Conservation (phyloP, 92 coral and sea anemone species). For the Paragorgia papillata region DNA sequence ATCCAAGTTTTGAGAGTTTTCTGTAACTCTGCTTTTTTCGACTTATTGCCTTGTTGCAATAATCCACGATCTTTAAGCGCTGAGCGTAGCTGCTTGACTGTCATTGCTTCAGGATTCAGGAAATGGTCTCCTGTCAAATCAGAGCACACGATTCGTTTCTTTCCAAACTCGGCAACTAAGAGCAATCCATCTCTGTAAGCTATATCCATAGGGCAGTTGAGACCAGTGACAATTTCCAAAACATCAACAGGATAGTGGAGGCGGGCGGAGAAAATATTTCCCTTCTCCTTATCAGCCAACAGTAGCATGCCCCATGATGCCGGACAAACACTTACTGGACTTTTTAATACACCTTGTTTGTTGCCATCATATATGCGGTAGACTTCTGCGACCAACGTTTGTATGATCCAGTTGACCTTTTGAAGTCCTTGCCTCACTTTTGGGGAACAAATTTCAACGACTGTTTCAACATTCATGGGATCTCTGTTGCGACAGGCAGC, state of each 20-base stretch:
- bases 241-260: slow-evolving; percentile 64
- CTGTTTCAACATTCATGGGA: slow-evolving; percentile 60
- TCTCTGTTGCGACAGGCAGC: slow-evolving; percentile 65
- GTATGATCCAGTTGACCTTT: slow-evolving; percentile 43
- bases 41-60: slow-evolving; percentile 46
- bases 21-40: slow-evolving; percentile 50
- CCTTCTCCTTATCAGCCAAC: slow-evolving; percentile 47
- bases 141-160: slow-evolving; percentile 49
- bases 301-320: slow-evolving; percentile 53
- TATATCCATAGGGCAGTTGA: slow-evolving; percentile 53
- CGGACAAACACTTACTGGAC: slow-evolving; percentile 52
- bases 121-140: slow-evolving; percentile 63
- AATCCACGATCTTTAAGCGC: slow-evolving; percentile 57
- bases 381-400: slow-evolving; percentile 41
- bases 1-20: slow-evolving; percentile 52
- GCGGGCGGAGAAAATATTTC: slow-evolving; percentile 63
- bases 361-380: slow-evolving; percentile 57
- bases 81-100: slow-evolving; percentile 56
- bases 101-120: slow-evolving; percentile 63
- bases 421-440: slow-evolving; percentile 53
- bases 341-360: slow-evolving; percentile 49
- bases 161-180: slow-evolving; percentile 58
- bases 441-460: slow-evolving; percentile 56
- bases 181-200: slow-evolving; percentile 54
- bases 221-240: slow-evolving; percentile 47